phyloP scores from a whole-genome alignment of 2,797 vertebrate genomes.

The Cottoperca gobio region DNA sequence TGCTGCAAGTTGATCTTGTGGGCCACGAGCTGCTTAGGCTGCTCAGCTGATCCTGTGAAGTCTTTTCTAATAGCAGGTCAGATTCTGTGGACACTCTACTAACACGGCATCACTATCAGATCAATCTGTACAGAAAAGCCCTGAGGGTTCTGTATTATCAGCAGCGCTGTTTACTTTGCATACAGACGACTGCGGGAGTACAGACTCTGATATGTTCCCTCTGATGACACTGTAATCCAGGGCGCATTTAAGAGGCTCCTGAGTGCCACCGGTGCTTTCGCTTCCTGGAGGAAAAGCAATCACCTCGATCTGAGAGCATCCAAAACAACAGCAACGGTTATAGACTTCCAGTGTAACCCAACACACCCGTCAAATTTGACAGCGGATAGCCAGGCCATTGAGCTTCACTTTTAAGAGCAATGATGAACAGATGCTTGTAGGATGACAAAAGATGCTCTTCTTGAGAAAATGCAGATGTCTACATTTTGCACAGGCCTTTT shows the following conservation, averaged over 20 bases:
- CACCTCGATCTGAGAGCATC: conserved; percentile 43
- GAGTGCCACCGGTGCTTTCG: conserved; percentile 32
- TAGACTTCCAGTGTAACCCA: conserved; percentile 42
- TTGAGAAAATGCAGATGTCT: conserved; percentile 49
- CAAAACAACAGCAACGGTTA: conserved; percentile 52
- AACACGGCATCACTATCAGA: conserved; percentile 44
- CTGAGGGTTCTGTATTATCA: conserved; percentile 41
- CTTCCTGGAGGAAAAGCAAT: conserved; percentile 51
- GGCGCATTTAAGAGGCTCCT: conserved; percentile 43
- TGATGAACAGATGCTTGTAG: conserved; percentile 43
- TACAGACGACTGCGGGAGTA: conserved; percentile 46
- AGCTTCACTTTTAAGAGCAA: conserved; percentile 36
- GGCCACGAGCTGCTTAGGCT: conserved; percentile 32
- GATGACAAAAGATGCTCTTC: conserved; percentile 30
- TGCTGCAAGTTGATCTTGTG: conserved; percentile 1
- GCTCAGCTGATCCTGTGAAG: conserved; percentile 40
- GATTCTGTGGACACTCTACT: conserved; percentile 29
- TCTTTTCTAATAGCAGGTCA: conserved; percentile 46
- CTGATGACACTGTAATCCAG: conserved; percentile 46
- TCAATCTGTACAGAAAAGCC: conserved; percentile 35
- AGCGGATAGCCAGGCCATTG: conserved; percentile 22
- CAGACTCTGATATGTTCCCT: conserved; percentile 23
- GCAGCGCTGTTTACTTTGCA: conserved; percentile 57
- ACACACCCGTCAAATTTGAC: conserved; percentile 40
- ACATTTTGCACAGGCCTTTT: conserved; percentile 21